Evolutionary conservation across 2,797 vertebrate species (phyloP), one percentile per base, ranked within the genome.

Genomic region (Lacerta agilis): DNA sequence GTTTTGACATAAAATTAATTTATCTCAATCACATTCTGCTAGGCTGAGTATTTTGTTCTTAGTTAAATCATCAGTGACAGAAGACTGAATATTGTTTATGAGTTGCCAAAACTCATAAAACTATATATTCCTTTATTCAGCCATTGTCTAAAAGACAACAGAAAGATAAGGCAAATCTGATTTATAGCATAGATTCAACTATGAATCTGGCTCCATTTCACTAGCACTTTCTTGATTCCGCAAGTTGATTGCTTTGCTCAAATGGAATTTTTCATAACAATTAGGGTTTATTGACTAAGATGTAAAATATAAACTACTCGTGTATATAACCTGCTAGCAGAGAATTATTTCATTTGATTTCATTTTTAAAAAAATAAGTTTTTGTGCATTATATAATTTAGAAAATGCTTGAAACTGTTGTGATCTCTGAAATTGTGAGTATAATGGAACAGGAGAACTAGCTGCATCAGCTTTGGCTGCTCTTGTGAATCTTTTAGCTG

Each of bases 21-120:
- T 18, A 86, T 91, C 81, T 77, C 79, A 64, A 55, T 89, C 80
- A 15, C 15, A 67, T 91, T 92, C 90, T 91, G 25, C 10, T 69
- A 84, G 1, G 82, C 76, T 84, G 77, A 71, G 8, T 84, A 88
- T 77, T 5, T 55, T 90, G 85, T 43, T 4, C 17, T 23, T 64
- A 88, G 83, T 72, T 72, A 87, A 86, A 27, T n/a, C 87, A 77
- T 49, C 61, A 86, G 45, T 36, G 69, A 82, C 38, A 27, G 18
- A 75, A 73, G 0, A 55, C 91, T 86, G 79, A 88, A 83, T 33
- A 78, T 1, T 78, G 13, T 10, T 91, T 84, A 79, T 64, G 61
- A 64, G 29, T 85, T 75, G 73, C 33, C 23, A 73, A 72, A 23
- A 82, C 43, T 76, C 75, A 61, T 77, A 33, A 43, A 69, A 85